phyloP scores from a whole-genome alignment of 2,113 vertebrate genomes.

The Symphodus melops region DNA sequence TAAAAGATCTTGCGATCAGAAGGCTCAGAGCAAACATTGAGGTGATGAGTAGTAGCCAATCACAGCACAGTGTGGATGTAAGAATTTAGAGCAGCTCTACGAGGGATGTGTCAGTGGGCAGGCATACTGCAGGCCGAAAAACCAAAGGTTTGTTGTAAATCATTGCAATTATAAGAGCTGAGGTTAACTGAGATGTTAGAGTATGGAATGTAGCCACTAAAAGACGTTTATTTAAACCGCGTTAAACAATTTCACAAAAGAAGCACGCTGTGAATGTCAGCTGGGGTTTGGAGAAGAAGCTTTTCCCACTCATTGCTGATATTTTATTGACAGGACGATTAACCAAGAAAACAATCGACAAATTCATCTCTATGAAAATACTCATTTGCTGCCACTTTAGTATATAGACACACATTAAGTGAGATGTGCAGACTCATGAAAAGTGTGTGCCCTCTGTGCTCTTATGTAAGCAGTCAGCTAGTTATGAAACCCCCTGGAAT shows the following conservation, averaged over 20 bases:
- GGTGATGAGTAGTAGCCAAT: no score
- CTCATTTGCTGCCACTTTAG: not conserved
- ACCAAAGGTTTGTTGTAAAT: no score
- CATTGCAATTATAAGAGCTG: no score
- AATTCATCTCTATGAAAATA: not conserved
- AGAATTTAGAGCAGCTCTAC: no score
- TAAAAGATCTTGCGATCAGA: no score
- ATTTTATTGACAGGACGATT: not conserved
- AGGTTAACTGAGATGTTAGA: no score
- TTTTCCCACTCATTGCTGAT: not conserved
- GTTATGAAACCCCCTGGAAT: slow-evolving; percentile 40
- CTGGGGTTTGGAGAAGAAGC: not conserved
- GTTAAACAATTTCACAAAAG: not conserved
- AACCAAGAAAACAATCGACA: not conserved
- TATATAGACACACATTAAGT: not conserved
- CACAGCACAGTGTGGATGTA: no score
- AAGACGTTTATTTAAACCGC: no score
- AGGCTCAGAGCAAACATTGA: no score
- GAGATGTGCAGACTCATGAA: slow-evolving; percentile 8
- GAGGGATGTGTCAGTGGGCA: no score
- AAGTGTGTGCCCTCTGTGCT: not conserved
- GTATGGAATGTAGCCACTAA: no score
- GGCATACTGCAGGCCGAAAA: no score
- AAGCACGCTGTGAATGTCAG: not conserved
- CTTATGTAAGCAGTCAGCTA: slow-evolving; percentile 40